Base-by-base conservation (phyloP, 2,113 vertebrate genomes). In the Periophthalmus modestus region DNA sequence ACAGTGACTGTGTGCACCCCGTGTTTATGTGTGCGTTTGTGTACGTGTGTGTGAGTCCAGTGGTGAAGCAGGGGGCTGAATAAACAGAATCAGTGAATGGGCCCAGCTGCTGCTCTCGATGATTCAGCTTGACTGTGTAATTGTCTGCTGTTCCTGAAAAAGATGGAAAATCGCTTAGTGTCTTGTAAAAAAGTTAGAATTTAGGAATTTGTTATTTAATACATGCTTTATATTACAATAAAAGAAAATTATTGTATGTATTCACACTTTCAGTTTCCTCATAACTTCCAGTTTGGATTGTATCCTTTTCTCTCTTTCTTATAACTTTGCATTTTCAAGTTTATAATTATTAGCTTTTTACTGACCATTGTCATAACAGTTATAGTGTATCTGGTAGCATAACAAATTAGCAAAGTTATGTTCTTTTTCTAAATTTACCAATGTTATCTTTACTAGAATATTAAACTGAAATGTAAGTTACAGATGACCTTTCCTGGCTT, bases 11-110 rank as follows among this genome's bases (percentile, higher is more conserved):
- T 82, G 75, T 79, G 59, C 15, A 18, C 52, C 52, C 52, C 7
- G 14, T 59, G 68, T 36, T 58, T 66, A 66, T 54, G 61, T 36
- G 67, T 70, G 82, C 74, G 78, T 73, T 9, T 78, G 59, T 6
- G 23, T 70, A 65, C 28, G 34, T 11, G 61, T 23, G 21, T 23
- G 21, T 57, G 79, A 71, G 69, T 55, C 87, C 81, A 43, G 69
- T 71, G 55, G 75, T 70, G 75, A 75, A 78, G 77, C 77, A 84
- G 81, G 78, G 78, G 68, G 67, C 82, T 89, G 87, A 87, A 90
- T 89, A 91, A 92, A 89, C 89, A 91, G 79, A 81, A 83, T 87
- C 48, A 84, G 78, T 85, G 84, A 85, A 70, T 84, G 79, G 75
- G 73, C n/a, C 71, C 87, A 86, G 86, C 82, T 85, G 84, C 71